Evolutionary conservation across 2,113 vertebrate species (phyloP), one percentile per base, ranked within the genome.

Genomic region (Oryzias woworae): DNA sequence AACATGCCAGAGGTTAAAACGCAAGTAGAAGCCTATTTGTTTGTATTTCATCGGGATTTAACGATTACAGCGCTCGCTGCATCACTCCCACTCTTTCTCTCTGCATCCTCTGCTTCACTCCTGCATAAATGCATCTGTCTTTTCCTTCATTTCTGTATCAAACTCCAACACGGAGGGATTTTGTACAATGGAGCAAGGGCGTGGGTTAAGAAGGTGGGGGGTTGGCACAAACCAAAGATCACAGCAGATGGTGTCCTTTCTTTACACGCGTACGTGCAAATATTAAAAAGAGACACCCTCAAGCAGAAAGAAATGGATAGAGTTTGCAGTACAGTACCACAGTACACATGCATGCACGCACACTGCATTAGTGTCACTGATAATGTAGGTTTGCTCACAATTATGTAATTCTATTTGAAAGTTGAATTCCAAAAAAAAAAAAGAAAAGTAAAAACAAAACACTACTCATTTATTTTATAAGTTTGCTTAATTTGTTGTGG

Each of bases 211-310:
- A 68, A 59, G 52, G 49, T 24, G 61, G 62, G 78, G 73, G 71
- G 69, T 77, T 88, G 84, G 84, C 85, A 83, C 65, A 48, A 58
- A 71, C 60, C 55, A 74, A 75, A 81, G 57, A 85, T 28, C 64
- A 80, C 73, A 79, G 69, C 88, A 90, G 88, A 90, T 90, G 88
- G 88, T 73, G 71, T 78, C 64, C 81, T 81, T 70, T 77, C 79
- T 83, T 68, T 81, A 81, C 67, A 65, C 58, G 72, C 68, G 73
- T 64, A 75, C 72, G 42, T 51, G 66, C 62, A 78, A 50, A 54
- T 31, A 54, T 45, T 47, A 58, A 47, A 55, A 41, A 71, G n/a
- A 57, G 43, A 62, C 22, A 44, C 18, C 26, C 49, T 14, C 42
- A 17, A 41, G 26, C 7, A 55, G 51, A 60, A 41, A 17, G 36